Evolutionary conservation across 2,113 vertebrate species (phyloP).

Genomic region (Hipposideros armiger): DNA sequence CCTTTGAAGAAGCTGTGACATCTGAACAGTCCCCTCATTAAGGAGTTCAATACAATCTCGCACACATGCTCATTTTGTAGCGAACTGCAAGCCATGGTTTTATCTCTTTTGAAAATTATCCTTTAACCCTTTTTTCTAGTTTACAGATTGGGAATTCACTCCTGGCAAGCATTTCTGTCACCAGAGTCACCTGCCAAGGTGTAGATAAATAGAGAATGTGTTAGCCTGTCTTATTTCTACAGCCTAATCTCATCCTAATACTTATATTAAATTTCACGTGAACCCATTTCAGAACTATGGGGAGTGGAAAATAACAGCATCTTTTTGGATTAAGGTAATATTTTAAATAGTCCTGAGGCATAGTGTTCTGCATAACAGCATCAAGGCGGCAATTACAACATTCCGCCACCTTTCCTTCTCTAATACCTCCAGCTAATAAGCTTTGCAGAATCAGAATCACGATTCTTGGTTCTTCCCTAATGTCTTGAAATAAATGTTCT

Average conservation of each 20-base stretch:
- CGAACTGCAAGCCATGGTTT: neutral
- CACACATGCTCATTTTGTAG: neutral
- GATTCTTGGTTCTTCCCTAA: slow-evolving; percentile 40
- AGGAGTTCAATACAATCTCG: neutral
- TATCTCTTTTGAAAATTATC: neutral
- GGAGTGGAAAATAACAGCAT: slow-evolving; percentile 32
- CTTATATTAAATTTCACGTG: slow-evolving; percentile 66
- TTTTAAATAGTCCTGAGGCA: slow-evolving; percentile 67
- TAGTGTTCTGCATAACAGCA: slow-evolving; percentile 34
- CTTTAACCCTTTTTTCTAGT: neutral
- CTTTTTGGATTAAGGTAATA: slow-evolving; percentile 66
- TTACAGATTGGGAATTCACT: neutral
- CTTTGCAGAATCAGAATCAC: slow-evolving; percentile 2
- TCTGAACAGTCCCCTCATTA: neutral
- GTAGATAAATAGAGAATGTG: neutral
- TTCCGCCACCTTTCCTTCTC: slow-evolving; percentile 26
- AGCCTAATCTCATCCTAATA: slow-evolving; percentile 58
- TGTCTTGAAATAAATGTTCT: slow-evolving; percentile 5
- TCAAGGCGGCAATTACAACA: slow-evolving; percentile 46
- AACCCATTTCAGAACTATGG: slow-evolving; percentile 46
- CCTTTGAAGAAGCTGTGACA: neutral
- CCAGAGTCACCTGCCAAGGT: neutral
- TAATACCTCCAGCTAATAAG: slow-evolving; percentile 65
- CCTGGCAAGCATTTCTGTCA: neutral
- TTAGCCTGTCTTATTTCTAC: slow-evolving; percentile 61